Conservation (phyloP, 2,113 vertebrate genomes). For the Percina caprodes region DNA sequence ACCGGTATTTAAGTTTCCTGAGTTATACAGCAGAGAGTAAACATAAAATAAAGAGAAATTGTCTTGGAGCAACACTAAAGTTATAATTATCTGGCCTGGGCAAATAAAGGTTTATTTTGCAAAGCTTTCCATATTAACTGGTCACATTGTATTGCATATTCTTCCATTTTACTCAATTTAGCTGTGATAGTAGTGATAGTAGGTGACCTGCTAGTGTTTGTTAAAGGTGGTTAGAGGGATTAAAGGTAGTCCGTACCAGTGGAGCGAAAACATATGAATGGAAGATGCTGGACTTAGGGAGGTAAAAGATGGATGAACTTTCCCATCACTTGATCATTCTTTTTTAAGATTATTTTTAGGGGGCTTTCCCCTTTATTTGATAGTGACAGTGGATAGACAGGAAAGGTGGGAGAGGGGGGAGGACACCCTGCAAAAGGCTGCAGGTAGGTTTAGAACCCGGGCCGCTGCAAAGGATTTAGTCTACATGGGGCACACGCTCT, state of each 20-base stretch:
- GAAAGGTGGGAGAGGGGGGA: no score
- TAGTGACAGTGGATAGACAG: no score
- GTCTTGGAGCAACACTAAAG: neutral
- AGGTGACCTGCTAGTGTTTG: neutral
- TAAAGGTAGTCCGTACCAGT: no score
- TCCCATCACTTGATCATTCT: neutral
- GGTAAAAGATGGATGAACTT: neutral
- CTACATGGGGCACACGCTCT: no score
- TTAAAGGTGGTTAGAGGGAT: neutral
- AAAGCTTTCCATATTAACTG: neutral
- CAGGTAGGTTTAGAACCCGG: no score
- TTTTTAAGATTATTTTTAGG: no score
- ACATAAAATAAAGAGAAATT: neutral
- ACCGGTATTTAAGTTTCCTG: neutral
- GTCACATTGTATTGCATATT: neutral
- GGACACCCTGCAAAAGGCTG: no score
- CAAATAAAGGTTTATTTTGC: neutral
- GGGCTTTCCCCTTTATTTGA: no score
- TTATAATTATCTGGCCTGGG: neutral
- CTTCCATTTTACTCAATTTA: neutral
- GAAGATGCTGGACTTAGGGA: no score
- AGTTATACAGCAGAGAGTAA: neutral
- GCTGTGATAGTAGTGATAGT: neutral
- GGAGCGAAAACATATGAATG: neutral
- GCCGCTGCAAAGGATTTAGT: no score